Base-by-base conservation (phyloP, 2,113 vertebrate genomes). In the Hydrochoerus hydrochaeris region DNA sequence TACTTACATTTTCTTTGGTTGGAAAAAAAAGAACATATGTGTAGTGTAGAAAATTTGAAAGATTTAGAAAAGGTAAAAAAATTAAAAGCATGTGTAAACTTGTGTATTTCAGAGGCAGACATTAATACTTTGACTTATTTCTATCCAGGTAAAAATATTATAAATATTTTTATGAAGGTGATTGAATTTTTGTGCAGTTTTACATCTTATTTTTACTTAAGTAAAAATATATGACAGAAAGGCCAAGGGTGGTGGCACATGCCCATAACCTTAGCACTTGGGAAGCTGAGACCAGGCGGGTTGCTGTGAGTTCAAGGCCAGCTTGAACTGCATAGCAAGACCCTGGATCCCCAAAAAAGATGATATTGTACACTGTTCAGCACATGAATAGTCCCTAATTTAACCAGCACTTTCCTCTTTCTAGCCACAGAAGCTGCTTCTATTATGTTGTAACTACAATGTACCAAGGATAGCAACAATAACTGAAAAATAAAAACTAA, bases 61-160 rank as follows among this genome's bases (percentile, higher is more conserved):
- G 52, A 73, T 80, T 22, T 81, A 22, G 63, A 58, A 87, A 93
- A 87, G 35, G 41, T 93, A 65, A 83, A 58, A 93, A 94, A 84
- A 63, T 77, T 22, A 80, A 94, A 95, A 94, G 57, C 17, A 28
- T 84, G 81, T 88, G 46, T 54, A 95, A 67, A 85, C 22, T 19
- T 87, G 2, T 84, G 28, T 75, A 46, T 90, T 67, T 20, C 28
- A 91, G 80, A 91, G 28, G 73, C 5, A 67, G 22, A 44, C 41
- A 85, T 95, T 90, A 71, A 54, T 85, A 95, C 90, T 95, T 94
- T 93, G 44, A 6, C 78, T 97, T 95, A 80, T 86, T 95, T 95
- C 10, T 32, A 52, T 49, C 38, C 38, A 90, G 19, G 38, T 41
- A 52, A 52, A 52, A 52, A 52, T 52, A 49, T 75, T 91, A 87